Base-by-base conservation (phyloP, 2,888 invertebrate species). In the Lithosia quadra region DNA sequence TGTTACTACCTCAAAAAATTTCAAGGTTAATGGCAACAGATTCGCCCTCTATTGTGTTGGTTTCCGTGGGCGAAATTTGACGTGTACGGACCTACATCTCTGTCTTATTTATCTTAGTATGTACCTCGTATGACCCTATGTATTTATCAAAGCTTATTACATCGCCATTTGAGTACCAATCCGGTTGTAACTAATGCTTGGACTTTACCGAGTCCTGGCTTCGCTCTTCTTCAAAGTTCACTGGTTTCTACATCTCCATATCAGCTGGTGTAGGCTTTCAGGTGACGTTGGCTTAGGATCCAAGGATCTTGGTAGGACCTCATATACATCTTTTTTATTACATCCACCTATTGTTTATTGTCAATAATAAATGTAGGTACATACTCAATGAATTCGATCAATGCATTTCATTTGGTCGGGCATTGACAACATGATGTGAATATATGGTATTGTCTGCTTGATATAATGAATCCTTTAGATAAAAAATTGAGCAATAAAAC, bases 351-450 rank as follows among this genome's bases (percentile, higher is more conserved):
- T n/a, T n/a, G n/a, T n/a, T n/a, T n/a, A n/a, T n/a, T n/a, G n/a
- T n/a, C n/a, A n/a, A n/a, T n/a, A n/a, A n/a, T n/a, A n/a, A n/a
- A n/a, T n/a, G n/a, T n/a, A 34, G 13, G 34, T 22, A 13, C 15
- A 43, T 36, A 21, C 0, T 18, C 15, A 39, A 22, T 15, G 36
- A 60, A 39, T 60, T 36, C 15, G 9, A 39, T 28, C 28, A 49
- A 21, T 62, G 13, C 18, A 49, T 49, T 24, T 11, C 18, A 55
- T 80, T 84, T 84, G 82, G 83, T 79, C 74, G 87, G 87, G 84
- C 86, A 87, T 86, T 87, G 84, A 85, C 83, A 79, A 56, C 86
- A 84, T 84, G 91, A 81, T 82, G 70, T 72, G 89, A 89, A 90
- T 91, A 81, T 71, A 81, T 72, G 49, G 67, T 63, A 63, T 74